Conservation (phyloP, 2,797 vertebrate species). For the Oophaga sylvatica region DNA sequence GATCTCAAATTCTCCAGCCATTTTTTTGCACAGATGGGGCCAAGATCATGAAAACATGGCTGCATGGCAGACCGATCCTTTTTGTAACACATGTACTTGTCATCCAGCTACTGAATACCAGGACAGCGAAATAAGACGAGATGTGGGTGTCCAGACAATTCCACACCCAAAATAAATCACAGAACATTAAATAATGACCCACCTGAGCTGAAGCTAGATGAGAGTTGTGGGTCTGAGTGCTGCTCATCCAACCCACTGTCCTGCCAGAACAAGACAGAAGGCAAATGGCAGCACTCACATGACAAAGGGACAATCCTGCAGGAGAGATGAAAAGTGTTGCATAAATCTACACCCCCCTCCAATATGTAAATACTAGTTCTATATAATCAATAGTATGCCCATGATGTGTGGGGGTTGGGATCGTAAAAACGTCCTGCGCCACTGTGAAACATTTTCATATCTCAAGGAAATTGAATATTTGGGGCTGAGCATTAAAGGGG, state of each 20-base stretch:
- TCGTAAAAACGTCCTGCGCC: too few relatives aligned
- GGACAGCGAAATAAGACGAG: not conserved
- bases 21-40: too few relatives aligned
- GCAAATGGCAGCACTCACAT: not conserved
- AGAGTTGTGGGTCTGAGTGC: not conserved
- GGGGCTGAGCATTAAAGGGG: too few relatives aligned
- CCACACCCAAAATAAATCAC: not conserved
- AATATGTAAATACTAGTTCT: too few relatives aligned
- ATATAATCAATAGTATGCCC: too few relatives aligned
- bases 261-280: slow-evolving; percentile 9
- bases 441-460: too few relatives aligned
- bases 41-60: too few relatives aligned
- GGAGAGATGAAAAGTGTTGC: not conserved
- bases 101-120: not conserved
- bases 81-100: not conserved
- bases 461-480: too few relatives aligned
- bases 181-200: not conserved
- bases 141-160: not conserved
- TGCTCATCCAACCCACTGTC: not conserved
- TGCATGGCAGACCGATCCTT: too few relatives aligned
- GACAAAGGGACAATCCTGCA: not conserved
- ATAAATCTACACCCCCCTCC: too few relatives aligned
- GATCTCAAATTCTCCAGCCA: too few relatives aligned
- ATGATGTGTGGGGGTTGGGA: too few relatives aligned
- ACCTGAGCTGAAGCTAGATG: slow-evolving; percentile 28